Percentiles rank a stretch among this genome's conserved stretches.
These are phyloP conservation scores for Eolophus roseicapilla DNA, from an alignment of 2,113 vertebrate species.

Conservation along the genomic window DNA sequence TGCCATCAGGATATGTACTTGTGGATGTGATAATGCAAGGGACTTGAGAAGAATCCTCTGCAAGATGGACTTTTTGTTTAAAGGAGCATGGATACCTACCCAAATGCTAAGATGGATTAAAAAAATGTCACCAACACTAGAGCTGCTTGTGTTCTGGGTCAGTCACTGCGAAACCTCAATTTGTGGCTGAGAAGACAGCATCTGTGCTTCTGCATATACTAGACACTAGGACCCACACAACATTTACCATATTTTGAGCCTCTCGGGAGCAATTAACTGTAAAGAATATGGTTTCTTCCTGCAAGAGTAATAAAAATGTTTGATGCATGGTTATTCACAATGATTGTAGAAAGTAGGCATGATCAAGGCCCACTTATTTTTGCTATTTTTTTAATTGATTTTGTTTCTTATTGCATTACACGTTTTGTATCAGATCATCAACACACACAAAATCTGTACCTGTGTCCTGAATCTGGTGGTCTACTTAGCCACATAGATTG, in stretches of 20 bases:
- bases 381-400: neutral
- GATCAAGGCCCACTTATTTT: neutral
- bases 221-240: rapidly evolving
- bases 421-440: neutral
- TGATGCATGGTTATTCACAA: neutral
- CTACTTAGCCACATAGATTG: neutral
- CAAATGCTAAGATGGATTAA: neutral
- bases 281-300: neutral
- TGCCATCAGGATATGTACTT: neutral
- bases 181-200: neutral
- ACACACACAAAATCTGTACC: neutral
- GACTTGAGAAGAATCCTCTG: neutral
- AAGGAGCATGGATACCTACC: neutral
- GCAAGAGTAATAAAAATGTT: neutral
- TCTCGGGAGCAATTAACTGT: neutral
- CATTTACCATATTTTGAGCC: neutral
- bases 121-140: neutral
- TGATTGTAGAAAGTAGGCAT: neutral
- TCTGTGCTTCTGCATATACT: neutral
- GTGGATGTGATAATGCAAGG: neutral
- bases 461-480: neutral
- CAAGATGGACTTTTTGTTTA: neutral
- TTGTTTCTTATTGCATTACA: neutral
- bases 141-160: neutral
- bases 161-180: neutral